A percentile compares a stretch with the other conserved stretches of the same genome.
phyloP scores from a whole-genome alignment of 2,113 vertebrate species.

The Syrrhaptes paradoxus region DNA sequence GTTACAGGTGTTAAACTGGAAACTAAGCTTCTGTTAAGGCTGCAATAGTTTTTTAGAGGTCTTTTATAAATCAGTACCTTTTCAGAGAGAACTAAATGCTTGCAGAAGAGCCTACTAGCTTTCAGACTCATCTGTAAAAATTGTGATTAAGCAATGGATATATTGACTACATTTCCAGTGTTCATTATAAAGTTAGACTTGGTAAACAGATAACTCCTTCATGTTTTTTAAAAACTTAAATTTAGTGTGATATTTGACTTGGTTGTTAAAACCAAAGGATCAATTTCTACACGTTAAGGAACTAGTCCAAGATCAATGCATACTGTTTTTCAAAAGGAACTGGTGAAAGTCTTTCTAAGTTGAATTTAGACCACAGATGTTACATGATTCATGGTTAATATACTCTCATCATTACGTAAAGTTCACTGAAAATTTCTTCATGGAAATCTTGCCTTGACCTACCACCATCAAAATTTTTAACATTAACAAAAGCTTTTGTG shows the following conservation, averaged over 20 bases:
- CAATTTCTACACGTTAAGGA: background rate
- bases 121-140: background rate
- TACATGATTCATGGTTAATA: background rate
- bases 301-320: background rate
- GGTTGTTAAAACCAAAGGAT: background rate
- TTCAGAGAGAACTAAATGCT: background rate
- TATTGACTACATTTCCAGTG: background rate
- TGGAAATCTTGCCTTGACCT: background rate
- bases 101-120: background rate
- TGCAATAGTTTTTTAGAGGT: background rate
- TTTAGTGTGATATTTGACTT: background rate
- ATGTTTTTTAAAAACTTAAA: background rate
- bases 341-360: background rate
- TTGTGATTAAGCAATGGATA: background rate
- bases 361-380: background rate
- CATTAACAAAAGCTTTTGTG: background rate
- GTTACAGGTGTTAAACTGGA: background rate
- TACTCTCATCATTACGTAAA: background rate
- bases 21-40: background rate
- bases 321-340: background rate
- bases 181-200: background rate
- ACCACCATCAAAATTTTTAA: background rate
- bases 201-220: background rate
- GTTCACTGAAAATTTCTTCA: background rate
- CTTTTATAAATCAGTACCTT: background rate